phyloP scores from a whole-genome alignment of 2,797 vertebrate genomes.

The Mormyrops attenuatus region DNA sequence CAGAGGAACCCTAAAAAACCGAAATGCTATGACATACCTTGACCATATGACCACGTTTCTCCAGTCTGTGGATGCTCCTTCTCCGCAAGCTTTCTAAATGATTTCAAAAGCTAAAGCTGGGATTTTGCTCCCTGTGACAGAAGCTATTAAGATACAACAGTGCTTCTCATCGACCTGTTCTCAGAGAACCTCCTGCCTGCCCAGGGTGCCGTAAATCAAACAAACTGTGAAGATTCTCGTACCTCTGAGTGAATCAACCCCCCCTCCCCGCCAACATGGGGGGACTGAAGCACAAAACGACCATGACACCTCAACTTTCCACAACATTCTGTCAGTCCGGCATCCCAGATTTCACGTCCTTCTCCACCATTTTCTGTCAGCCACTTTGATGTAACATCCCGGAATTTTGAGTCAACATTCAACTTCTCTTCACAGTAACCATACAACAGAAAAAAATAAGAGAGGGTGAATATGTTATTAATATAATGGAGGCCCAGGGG shows the following conservation, averaged over 20 bases:
- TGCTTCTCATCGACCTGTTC: not conserved
- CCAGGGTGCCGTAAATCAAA: constrained; percentile 2
- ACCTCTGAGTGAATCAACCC: not conserved
- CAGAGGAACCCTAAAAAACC: not conserved
- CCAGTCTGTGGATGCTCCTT: not conserved
- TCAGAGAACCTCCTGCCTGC: not conserved
- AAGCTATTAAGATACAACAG: not conserved
- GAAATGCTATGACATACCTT: not conserved
- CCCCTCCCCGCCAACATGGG: not conserved
- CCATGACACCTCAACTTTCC: not conserved
- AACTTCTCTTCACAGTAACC: not conserved
- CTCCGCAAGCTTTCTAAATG: not conserved
- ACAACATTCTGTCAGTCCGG: not conserved
- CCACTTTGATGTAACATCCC: not conserved
- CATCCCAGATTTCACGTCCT: not conserved
- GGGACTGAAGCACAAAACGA: not conserved
- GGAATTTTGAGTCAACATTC: not conserved
- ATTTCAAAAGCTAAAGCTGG: not conserved
- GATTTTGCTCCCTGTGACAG: not conserved
- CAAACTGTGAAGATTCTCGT: not conserved
- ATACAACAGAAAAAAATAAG: not conserved
- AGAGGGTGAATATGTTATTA: not conserved
- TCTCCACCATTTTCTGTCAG: not conserved
- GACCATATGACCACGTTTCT: not conserved
- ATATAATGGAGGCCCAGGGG: not conserved